Conservation (phyloP, 30 jellyfish, hydroid and myxozoan species). For the Chrysaora quinquecirrha region DNA sequence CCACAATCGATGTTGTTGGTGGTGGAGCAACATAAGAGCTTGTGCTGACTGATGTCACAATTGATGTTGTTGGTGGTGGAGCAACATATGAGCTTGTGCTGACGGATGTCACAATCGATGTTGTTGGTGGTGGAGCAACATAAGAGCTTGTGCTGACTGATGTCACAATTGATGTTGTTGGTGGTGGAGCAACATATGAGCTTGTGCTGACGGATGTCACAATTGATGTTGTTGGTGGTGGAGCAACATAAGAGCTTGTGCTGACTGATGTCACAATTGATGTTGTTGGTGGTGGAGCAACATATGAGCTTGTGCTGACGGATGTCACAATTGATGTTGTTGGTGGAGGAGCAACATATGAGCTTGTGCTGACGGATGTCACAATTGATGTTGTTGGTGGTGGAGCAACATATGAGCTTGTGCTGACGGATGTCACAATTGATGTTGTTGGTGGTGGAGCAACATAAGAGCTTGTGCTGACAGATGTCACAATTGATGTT, state of each 20-base stretch:
- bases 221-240: not conserved
- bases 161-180: slow-evolving; percentile 3
- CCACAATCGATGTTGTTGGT: not conserved
- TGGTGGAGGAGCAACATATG: not conserved
- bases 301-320: not conserved
- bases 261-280: not conserved
- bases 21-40: not conserved
- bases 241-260: not conserved
- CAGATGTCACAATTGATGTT: not conserved
- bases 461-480: slow-evolving; percentile 4
- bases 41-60: not conserved
- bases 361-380: not conserved
- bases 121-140: slow-evolving; percentile 14
- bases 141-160: slow-evolving; percentile 10
- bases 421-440: not conserved
- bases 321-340: not conserved
- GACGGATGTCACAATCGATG: not conserved
- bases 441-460: slow-evolving; percentile 15
- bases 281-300: slow-evolving; percentile 1
- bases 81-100: not conserved
- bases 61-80: not conserved
- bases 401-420: not conserved
- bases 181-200: slow-evolving; percentile 22
- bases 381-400: not conserved
- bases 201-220: slow-evolving; percentile 3